These are phyloP conservation scores for Nasonia vitripennis DNA, from an alignment of 1,140 invertebrate species.

Conservation along the genomic window DNA sequence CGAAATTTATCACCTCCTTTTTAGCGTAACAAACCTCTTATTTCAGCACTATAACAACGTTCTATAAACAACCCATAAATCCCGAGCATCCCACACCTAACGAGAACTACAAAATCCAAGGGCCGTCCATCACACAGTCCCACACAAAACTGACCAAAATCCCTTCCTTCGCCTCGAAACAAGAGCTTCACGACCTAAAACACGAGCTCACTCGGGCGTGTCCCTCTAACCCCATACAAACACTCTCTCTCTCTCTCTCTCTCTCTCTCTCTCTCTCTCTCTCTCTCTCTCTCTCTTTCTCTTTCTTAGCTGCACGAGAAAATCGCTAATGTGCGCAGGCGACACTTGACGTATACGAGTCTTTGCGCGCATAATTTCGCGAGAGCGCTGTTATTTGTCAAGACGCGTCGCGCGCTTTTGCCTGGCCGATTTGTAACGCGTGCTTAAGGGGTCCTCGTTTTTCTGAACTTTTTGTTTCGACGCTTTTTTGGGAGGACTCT, in stretches of 20 bases:
- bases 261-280: no score
- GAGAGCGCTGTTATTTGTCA: slow-evolving; percentile 36
- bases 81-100: not conserved
- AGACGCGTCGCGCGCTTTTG: not conserved
- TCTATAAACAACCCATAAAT: not conserved
- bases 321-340: not conserved
- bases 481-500: not conserved
- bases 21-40: not conserved
- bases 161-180: not conserved
- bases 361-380: slow-evolving; percentile 31
- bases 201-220: not conserved
- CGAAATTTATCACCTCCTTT: no score
- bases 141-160: slow-evolving; percentile 1
- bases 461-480: slow-evolving; percentile 6
- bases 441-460: not conserved
- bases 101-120: not conserved
- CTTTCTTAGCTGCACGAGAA: not conserved
- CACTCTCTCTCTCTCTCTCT: no score
- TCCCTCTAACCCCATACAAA: not conserved
- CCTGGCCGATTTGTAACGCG: slow-evolving; percentile 24
- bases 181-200: not conserved
- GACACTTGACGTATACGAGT: not conserved
- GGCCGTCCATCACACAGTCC: not conserved
- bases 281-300: not conserved
- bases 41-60: not conserved